These are phyloP conservation scores for Tinamus guttatus DNA, from an alignment of 2,113 vertebrate genomes.

Conservation along the genomic window DNA sequence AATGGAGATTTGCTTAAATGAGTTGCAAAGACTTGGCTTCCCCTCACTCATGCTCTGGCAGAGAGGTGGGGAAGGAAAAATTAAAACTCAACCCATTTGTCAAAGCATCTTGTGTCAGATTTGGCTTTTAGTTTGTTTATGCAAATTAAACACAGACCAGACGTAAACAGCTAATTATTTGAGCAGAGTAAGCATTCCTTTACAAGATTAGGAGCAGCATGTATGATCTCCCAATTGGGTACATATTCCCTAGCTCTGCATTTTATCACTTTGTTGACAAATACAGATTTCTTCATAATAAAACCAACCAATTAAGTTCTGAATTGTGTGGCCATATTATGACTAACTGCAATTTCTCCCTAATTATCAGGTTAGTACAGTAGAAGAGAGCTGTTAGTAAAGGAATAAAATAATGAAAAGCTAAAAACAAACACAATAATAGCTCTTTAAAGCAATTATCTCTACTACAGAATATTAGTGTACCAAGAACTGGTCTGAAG, in stretches of 20 bases:
- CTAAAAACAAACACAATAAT: neutral
- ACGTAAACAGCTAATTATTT: neutral
- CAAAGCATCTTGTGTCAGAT: neutral
- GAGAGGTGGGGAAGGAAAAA: neutral
- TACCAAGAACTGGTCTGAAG: neutral
- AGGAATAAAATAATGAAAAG: neutral
- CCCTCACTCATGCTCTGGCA: neutral
- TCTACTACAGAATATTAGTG: neutral
- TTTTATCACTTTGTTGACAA: constrained; percentile 1
- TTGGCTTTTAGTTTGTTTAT: neutral
- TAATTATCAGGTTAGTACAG: neutral
- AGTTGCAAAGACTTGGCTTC: neutral
- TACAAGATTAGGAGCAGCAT: neutral
- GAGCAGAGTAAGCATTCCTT: neutral
- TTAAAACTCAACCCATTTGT: neutral
- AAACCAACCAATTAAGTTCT: neutral
- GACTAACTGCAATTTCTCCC: neutral
- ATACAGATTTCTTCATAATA: neutral
- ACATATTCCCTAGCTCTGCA: neutral
- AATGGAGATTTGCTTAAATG: neutral
- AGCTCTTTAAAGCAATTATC: neutral
- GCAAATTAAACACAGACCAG: neutral
- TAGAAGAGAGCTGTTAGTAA: neutral
- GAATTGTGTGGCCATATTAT: neutral
- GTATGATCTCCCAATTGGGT: neutral